Conservation (phyloP, 2,113 vertebrate species). For the Dissostichus mawsoni region DNA sequence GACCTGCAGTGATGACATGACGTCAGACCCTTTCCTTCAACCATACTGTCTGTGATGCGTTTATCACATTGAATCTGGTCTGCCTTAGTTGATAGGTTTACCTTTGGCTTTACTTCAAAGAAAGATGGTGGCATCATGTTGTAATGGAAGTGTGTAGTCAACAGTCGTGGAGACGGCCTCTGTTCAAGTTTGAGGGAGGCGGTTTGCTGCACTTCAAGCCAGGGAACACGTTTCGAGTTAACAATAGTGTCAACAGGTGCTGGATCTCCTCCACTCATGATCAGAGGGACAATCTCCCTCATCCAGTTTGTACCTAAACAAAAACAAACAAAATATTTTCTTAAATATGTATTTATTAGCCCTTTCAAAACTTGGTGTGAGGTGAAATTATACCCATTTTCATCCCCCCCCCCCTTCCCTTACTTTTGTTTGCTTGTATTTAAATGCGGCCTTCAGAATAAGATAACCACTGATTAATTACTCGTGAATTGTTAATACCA, state of each 20-base stretch:
- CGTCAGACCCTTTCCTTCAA: background rate
- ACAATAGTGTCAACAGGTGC: conserved; percentile 70
- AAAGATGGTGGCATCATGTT: conserved; percentile 80
- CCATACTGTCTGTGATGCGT: no score
- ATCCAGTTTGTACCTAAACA: conserved; percentile 82
- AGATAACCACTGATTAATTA: no score
- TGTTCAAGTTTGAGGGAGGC: conserved; percentile 68
- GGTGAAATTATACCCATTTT: no score
- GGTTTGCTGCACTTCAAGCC: conserved; percentile 75
- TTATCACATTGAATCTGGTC: no score
- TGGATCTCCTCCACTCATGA: conserved; percentile 78
- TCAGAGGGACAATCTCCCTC: conserved; percentile 82
- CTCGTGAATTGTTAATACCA: no score
- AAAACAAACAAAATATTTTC: background rate
- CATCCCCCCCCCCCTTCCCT: no score
- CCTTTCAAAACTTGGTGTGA: no score
- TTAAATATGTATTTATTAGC: background rate
- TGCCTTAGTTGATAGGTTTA: conserved; percentile 33
- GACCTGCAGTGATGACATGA: conserved; percentile 64
- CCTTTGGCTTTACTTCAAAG: conserved; percentile 80
- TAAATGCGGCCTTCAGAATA: no score
- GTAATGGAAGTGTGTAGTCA: conserved; percentile 76
- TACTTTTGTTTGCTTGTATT: no score
- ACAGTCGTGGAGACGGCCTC: conserved; percentile 77
- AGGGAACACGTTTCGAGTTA: conserved; percentile 83